Base-by-base conservation (phyloP, 2,888 invertebrate genomes). In the Lysandra coridon region DNA sequence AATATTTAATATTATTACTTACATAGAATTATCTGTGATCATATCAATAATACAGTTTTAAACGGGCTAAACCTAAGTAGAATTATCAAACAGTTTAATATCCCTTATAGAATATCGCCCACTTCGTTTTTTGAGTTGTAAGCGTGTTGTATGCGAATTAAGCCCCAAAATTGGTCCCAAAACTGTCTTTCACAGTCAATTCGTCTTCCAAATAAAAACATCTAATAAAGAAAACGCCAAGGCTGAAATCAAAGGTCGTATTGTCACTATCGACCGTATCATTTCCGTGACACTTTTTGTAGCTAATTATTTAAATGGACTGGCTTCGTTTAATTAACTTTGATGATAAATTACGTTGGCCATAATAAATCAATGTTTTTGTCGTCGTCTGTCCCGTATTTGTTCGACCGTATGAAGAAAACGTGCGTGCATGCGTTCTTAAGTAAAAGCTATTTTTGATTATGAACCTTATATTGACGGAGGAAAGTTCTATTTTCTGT, bases 301-400 rank as follows among this genome's bases (percentile, higher is more conserved):
- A 88, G 87, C 91, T 92, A 91, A 93, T 92, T 92, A 92, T 89
- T 87, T 83, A 88, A 90, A 91, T 92, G 92, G 91, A 89, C 90
- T 88, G 88, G 88, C 89, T 90, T 86, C 85, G 88, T 86, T 87
- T 90, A 91, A 93, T 92, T 92, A 91, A 91, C 90, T 91, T 88
- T 87, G 89, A 91, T 91, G 89, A 92, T 90, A 88, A 91, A 92
- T 89, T 87, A 78, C 74, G 82, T 30, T n/a, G 80, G 81, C 78
- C 62, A 78, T 75, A 62, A 79, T 62, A 79, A 75, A 79, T 75
- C 79, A 79, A 60, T 44, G 74, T 75, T 75, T 79, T 79, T 76
- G 76, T 75, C 49, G 49, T 57, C 57, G 17, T 57, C 76, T 74
- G 75, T 75, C 30, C 75, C 23, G 23, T 30, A 75, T 23, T 23